Evolutionary conservation across 2,888 invertebrate species (phyloP).

Genomic region (Torymus aiolomorphi): DNA sequence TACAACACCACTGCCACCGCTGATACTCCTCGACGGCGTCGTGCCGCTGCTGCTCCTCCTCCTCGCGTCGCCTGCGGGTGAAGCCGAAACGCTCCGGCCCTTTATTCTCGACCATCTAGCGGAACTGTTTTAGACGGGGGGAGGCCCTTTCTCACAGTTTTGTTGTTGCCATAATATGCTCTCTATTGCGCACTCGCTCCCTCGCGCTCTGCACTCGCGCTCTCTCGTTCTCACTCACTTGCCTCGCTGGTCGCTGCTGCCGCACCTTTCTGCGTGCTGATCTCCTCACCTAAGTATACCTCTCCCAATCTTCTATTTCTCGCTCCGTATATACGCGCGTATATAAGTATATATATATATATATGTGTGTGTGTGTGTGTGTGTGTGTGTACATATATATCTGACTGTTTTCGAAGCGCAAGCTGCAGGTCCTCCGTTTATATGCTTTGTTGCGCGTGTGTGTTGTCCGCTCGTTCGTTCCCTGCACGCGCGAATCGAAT

Average conservation of each 20-base stretch:
- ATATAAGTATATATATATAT: too few relatives aligned
- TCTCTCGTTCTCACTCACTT: conserved; percentile 7
- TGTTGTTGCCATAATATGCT: conserved; percentile 49
- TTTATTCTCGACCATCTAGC: conserved; percentile 69
- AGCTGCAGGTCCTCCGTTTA: too few relatives aligned
- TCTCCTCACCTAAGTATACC: background rate
- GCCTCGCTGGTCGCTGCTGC: background rate
- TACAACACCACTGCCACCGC: background rate
- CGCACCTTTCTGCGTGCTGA: background rate
- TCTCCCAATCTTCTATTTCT: background rate
- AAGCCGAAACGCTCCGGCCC: conserved; percentile 60
- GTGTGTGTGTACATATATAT: too few relatives aligned
- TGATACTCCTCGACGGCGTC: background rate
- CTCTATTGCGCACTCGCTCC: background rate
- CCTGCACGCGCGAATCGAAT: too few relatives aligned
- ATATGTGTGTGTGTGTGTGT: too few relatives aligned
- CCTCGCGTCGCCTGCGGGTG: conserved; percentile 56
- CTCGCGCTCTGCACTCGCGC: background rate
- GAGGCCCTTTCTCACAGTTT: conserved; percentile 21
- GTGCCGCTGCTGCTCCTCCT: conserved; percentile 36
- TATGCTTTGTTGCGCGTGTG: too few relatives aligned
- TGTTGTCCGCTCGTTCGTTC: too few relatives aligned
- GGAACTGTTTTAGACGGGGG: conserved; percentile 5
- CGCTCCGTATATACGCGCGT: background rate
- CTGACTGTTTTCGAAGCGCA: too few relatives aligned